Evolutionary conservation across 2,797 vertebrate species (phyloP).

Genomic region (Centroberyx gerrardi): DNA sequence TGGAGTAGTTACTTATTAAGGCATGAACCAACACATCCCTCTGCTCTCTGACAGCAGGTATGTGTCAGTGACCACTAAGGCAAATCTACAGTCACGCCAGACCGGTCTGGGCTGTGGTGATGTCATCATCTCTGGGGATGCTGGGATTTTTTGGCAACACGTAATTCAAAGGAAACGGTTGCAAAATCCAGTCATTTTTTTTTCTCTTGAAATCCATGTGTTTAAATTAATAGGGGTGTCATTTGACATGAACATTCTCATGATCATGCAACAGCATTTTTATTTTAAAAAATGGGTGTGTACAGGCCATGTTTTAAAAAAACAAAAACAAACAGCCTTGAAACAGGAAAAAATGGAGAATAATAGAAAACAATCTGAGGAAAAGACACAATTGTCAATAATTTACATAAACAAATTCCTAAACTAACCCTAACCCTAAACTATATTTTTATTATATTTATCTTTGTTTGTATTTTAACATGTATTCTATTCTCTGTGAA

Average conservation of each 20-base stretch:
- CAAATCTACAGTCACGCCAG: slow-evolving; percentile 6
- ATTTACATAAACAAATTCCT: not conserved
- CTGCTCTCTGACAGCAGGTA: slow-evolving; percentile 32
- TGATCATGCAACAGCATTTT: not conserved
- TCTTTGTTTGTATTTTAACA: not conserved
- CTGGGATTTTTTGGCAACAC: not conserved
- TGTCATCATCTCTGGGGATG: slow-evolving; percentile 8
- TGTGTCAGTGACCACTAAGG: slow-evolving; percentile 65
- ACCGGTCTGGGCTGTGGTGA: not conserved
- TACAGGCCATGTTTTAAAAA: not conserved
- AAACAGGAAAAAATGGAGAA: not conserved
- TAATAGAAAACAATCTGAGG: not conserved
- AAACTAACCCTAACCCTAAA: not conserved
- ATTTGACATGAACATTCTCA: no score
- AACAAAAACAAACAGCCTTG: not conserved
- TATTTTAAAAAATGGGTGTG: not conserved
- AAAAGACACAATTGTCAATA: not conserved
- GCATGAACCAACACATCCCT: slow-evolving; percentile 57
- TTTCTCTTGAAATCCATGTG: not conserved
- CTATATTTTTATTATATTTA: not conserved
- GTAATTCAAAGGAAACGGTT: not conserved
- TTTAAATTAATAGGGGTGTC: not conserved
- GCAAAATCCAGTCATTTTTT: not conserved
- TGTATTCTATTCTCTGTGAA: slow-evolving; percentile 14
- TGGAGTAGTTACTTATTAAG: slow-evolving; percentile 77